Percentiles rank a stretch among this genome's conserved stretches.
Evolutionary conservation across 1,140 invertebrate genomes (phyloP).

Genomic region (Paraescarpia echinospica): DNA sequence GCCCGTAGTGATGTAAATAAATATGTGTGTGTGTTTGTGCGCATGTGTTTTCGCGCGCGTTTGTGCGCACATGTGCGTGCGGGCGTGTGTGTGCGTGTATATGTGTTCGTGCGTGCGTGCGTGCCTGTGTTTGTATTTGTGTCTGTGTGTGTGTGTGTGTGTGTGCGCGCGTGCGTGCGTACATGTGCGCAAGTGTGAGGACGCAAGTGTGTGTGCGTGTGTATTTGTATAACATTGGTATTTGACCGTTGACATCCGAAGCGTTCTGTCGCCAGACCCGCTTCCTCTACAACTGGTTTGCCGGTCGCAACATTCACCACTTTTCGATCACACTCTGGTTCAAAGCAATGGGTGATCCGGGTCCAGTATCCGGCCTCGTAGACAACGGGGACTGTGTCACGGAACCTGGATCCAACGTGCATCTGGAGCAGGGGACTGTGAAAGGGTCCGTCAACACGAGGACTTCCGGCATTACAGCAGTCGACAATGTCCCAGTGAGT

Average conservation of each 20-base stretch:
- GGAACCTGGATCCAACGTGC: not conserved
- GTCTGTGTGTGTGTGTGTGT: too few species aligned
- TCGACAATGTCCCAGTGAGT: not conserved
- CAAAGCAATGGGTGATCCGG: not conserved
- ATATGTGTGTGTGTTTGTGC: too few species aligned
- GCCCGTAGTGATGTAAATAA: too few species aligned
- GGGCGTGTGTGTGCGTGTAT: too few species aligned
- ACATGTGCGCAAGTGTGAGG: too few species aligned
- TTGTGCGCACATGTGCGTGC: too few species aligned
- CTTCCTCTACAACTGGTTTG: not conserved
- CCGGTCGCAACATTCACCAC: not conserved
- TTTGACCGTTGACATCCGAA: not conserved
- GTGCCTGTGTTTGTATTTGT: too few species aligned
- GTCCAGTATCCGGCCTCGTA: not conserved
- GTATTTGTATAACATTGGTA: not conserved
- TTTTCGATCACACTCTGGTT: not conserved
- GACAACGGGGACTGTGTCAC: not conserved
- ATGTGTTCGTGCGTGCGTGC: too few species aligned
- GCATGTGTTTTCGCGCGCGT: too few species aligned
- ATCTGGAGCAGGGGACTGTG: not conserved
- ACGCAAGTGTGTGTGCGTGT: too few species aligned
- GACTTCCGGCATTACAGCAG: not conserved
- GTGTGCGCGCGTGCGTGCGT: too few species aligned
- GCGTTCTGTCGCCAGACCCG: not conserved
- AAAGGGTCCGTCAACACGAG: not conserved